Evolutionary conservation across 2,113 vertebrate genomes (phyloP), one percentile per base, ranked within the genome.

Genomic region (Coryphaenoides rupestris): DNA sequence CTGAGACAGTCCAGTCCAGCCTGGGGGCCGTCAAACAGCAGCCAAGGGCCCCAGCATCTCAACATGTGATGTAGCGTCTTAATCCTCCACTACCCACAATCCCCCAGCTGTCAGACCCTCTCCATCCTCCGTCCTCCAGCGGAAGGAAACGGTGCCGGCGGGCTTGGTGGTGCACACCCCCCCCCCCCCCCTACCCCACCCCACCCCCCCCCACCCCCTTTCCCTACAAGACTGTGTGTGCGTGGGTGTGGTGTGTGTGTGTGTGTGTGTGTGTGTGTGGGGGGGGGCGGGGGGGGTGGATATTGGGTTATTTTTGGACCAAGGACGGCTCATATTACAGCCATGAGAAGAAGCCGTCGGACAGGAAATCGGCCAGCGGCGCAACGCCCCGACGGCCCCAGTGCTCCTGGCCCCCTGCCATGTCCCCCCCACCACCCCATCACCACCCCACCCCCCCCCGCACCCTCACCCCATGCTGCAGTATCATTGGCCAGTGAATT

Each of bases 221-320:
- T n/a, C 9, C 33, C 13, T 40, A 12, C 5, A 40, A 40, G 13
- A 40, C 33, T 40, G 33, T 40, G 33, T 40, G 33, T 40, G 33
- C 13, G 33, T 40, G 33, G n/a, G n/a, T n/a, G n/a, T n/a, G n/a
- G n/a, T 40, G 33, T 40, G 33, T 40, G 33, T 40, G 33, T 33
- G 28, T 40, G 33, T 40, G 33, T n/a, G n/a, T n/a, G n/a, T 40
- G 33, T 40, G 33, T 40, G 33, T 40, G 33, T 33, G 28, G 5
- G 28, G 28, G 10, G 28, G 28, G 28, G 28, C 2, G 33, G 9
- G 10, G 33, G 78, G 73, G 65, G 83, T 65, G 83, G 47, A n/a
- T 1, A 50, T 69, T 71, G 26, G 58, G 85, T 82, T 91, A 90
- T 91, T 89, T 90, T 88, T 83, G 83, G 87, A 87, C 63, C 1